Conservation (phyloP, 2,888 invertebrate species). For the Holacanthella duospinosa region DNA sequence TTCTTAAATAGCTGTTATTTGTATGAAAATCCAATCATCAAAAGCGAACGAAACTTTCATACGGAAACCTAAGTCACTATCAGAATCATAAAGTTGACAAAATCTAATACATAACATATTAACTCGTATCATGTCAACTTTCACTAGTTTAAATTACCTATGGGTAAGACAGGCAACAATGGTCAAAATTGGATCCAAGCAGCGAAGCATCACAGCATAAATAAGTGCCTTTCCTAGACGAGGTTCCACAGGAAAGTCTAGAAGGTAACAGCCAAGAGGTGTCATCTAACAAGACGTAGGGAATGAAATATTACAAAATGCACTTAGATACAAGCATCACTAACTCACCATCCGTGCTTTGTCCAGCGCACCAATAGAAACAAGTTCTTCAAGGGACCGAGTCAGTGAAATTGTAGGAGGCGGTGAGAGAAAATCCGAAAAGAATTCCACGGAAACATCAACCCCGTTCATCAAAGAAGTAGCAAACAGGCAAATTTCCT, state of each 20-base stretch:
- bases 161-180: constrained; percentile 76
- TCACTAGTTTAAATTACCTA: constrained; percentile 44
- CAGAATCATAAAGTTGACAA: no score
- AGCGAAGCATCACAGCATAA: constrained; percentile 78
- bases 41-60: no score
- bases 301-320: not conserved
- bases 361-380: constrained; percentile 75
- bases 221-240: constrained; percentile 83
- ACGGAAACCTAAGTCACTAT: no score
- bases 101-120: no score
- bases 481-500: constrained; percentile 75
- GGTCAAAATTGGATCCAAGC: constrained; percentile 82
- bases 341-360: constrained; percentile 41
- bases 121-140: no score
- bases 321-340: not conserved
- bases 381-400: constrained; percentile 57
- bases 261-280: constrained; percentile 71
- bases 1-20: no score
- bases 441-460: constrained; percentile 67
- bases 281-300: constrained; percentile 52
- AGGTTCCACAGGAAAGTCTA: constrained; percentile 87
- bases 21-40: no score
- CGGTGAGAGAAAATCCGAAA: constrained; percentile 73
- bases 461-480: constrained; percentile 69
- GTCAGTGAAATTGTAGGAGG: constrained; percentile 66